Evolutionary conservation across 2,797 vertebrate species (phyloP).

Genomic region (Spheniscus humboldti): DNA sequence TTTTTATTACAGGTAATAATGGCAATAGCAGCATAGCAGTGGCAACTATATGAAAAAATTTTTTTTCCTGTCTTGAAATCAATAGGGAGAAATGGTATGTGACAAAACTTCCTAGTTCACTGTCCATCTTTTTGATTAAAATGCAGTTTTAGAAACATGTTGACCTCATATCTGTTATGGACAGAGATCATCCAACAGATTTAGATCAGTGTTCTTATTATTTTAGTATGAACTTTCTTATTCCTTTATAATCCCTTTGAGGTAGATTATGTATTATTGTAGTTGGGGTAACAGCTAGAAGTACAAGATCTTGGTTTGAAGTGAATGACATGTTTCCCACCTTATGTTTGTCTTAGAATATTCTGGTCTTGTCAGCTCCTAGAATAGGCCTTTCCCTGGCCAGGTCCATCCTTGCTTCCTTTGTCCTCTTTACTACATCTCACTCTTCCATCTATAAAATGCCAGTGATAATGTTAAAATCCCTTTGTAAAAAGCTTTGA

Average conservation of each 20-base stretch:
- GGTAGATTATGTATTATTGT: background rate
- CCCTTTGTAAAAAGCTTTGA: background rate
- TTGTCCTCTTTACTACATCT: background rate
- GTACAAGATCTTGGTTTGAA: background rate
- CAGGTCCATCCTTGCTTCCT: background rate
- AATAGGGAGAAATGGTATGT: background rate
- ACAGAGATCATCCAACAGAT: background rate
- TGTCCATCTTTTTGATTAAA: background rate
- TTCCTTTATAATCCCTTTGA: background rate
- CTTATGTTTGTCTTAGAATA: background rate
- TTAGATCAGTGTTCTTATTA: background rate
- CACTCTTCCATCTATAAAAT: background rate
- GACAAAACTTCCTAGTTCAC: background rate
- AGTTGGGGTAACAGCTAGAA: background rate
- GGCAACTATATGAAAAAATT: background rate
- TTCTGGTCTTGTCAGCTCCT: background rate
- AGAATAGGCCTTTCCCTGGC: background rate
- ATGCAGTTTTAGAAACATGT: background rate
- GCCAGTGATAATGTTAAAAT: background rate
- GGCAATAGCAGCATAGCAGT: background rate
- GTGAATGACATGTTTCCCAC: background rate
- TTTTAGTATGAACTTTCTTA: background rate
- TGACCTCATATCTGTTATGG: background rate
- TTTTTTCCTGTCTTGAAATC: background rate
- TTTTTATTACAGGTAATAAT: background rate